Conservation (phyloP, 2,888 invertebrate genomes). For the Pterostichus niger region DNA sequence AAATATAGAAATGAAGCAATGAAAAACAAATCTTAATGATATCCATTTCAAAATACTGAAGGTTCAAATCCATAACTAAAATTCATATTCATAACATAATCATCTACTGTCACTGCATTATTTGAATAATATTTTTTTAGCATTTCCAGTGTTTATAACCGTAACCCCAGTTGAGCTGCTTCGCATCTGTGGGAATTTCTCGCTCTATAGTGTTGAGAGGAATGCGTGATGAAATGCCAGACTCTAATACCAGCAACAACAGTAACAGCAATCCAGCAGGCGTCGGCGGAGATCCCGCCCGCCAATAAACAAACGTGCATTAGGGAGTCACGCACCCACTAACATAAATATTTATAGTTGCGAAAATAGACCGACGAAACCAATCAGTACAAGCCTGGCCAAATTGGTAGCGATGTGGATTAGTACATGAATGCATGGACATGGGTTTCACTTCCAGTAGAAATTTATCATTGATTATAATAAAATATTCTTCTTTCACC, state of each 20-base stretch:
- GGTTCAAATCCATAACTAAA: too few relatives aligned
- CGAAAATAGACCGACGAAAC: conserved; percentile 59
- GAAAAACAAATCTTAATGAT: too few relatives aligned
- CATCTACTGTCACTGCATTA: too few relatives aligned
- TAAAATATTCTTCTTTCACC: too few relatives aligned
- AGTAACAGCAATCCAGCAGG: not conserved
- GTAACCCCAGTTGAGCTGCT: not conserved
- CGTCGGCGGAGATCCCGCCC: not conserved
- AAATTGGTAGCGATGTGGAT: conserved; percentile 15
- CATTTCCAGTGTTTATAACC: not conserved
- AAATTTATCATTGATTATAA: too few relatives aligned
- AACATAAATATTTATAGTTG: conserved; percentile 61
- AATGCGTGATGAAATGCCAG: conserved; percentile 6
- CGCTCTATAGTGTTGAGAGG: not conserved
- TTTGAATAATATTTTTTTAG: too few relatives aligned
- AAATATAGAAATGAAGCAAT: too few relatives aligned
- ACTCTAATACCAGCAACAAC: not conserved
- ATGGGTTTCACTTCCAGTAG: too few relatives aligned
- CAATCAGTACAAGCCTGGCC: not conserved
- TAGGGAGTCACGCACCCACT: conserved; percentile 53
- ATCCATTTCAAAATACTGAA: too few relatives aligned
- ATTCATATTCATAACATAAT: too few relatives aligned
- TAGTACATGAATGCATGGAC: too few relatives aligned
- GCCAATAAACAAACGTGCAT: conserved; percentile 60
- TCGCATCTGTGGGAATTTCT: not conserved